phyloP scores from a whole-genome alignment of 2,888 invertebrate genomes.

The Dioctria linearis region DNA sequence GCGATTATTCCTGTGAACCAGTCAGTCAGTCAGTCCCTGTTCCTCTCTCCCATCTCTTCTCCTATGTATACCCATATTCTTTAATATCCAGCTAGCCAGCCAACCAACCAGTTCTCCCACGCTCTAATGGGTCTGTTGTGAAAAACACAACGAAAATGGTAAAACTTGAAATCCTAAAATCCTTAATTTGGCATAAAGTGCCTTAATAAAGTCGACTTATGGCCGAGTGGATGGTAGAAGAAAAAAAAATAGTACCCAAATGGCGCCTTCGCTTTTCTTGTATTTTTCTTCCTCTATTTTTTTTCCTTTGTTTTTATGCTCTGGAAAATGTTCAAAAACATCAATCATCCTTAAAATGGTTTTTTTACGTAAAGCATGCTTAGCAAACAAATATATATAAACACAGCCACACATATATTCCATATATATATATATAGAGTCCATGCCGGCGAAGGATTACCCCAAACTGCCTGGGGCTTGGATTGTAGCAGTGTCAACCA shows the following conservation, averaged over 20 bases:
- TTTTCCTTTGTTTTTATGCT: conserved; percentile 18
- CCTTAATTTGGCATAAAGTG: conserved; percentile 61
- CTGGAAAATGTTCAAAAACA: conserved; percentile 57
- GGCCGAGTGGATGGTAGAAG: conserved; percentile 34
- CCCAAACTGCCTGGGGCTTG: conserved; percentile 13
- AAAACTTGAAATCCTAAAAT: conserved; percentile 56
- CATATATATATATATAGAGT: not conserved
- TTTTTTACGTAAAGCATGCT: conserved; percentile 60
- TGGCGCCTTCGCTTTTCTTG: conserved; percentile 45
- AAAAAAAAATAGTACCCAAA: conserved; percentile 51
- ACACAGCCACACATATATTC: not conserved
- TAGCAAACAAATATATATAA: conserved; percentile 18
- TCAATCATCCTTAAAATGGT: conserved; percentile 63
- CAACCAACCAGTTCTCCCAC: not conserved
- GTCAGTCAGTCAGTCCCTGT: not conserved
- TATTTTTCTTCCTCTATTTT: conserved; percentile 11
- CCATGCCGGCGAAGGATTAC: conserved; percentile 34
- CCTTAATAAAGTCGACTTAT: conserved; percentile 60
- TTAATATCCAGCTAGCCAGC: too few species aligned
- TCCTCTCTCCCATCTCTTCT: not conserved
- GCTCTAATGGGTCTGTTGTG: conserved; percentile 37
- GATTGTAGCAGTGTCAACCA: conserved; percentile 25
- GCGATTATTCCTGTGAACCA: conserved; percentile 47
- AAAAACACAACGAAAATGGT: conserved; percentile 49
- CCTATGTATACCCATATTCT: too few species aligned